Conservation (phyloP, 2,797 vertebrate genomes). For the Hylomyscus alleni region DNA sequence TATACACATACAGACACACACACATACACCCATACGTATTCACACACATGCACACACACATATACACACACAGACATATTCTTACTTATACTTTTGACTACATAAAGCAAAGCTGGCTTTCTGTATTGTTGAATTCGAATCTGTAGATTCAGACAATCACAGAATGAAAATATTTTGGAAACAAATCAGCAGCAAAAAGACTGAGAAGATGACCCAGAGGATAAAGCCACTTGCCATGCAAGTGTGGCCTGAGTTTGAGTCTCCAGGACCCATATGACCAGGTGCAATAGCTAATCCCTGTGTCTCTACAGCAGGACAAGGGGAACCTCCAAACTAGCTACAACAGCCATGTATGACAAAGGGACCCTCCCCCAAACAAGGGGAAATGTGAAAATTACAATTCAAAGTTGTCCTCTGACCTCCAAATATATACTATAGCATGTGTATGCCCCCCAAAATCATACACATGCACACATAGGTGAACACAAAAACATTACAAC, state of each 20-base stretch:
- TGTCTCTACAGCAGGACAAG: not conserved
- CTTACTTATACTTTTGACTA: not conserved
- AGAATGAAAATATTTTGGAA: not conserved
- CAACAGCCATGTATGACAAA: not conserved
- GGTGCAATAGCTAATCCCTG: not conserved
- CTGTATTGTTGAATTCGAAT: not conserved
- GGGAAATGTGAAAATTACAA: not conserved
- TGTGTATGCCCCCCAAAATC: not conserved
- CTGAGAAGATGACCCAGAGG: not conserved
- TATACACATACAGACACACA: no score
- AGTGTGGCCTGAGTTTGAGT: not conserved
- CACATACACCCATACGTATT: rapidly evolving
- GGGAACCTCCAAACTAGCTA: not conserved
- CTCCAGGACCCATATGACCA: not conserved
- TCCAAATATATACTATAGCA: not conserved
- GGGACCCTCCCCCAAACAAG: not conserved
- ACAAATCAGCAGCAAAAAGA: not conserved
- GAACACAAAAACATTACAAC: not conserved
- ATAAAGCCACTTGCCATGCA: not conserved
- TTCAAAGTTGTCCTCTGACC: not conserved
- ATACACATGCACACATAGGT: not conserved
- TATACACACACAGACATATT: not conserved
- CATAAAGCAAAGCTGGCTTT: not conserved
- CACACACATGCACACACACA: rapidly evolving
- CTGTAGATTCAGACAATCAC: not conserved